Evolutionary conservation across 2,888 invertebrate species (phyloP).

Genomic region (Epistrophella euchroma): DNA sequence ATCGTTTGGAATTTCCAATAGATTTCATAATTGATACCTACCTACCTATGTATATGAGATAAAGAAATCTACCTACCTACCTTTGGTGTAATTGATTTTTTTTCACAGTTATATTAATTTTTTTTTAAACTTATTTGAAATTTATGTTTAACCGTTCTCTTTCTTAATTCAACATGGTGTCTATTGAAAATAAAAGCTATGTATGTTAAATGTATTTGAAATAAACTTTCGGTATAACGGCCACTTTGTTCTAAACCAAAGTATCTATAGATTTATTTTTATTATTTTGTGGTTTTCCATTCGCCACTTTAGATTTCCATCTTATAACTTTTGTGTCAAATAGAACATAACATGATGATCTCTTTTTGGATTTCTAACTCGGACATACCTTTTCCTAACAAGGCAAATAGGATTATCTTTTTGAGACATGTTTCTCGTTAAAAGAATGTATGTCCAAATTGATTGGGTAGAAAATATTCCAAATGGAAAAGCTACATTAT

Average conservation of each 20-base stretch:
- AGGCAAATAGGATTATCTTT: too few species aligned
- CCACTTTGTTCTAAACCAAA: neutral
- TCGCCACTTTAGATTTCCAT: too few species aligned
- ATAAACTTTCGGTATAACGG: slow-evolving; percentile 7
- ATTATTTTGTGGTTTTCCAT: too few species aligned
- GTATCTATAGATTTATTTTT: too few species aligned
- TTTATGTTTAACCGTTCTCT: slow-evolving; percentile 5
- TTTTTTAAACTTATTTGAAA: slow-evolving; percentile 5
- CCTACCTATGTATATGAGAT: neutral
- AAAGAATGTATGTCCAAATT: too few species aligned
- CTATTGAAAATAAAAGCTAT: neutral
- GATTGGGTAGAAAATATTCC: too few species aligned
- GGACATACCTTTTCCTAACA: too few species aligned
- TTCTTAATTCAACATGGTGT: neutral
- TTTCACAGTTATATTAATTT: neutral
- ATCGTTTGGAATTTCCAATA: slow-evolving; percentile 57
- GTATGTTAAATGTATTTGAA: neutral
- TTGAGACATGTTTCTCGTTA: too few species aligned
- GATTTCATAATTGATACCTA: slow-evolving; percentile 13
- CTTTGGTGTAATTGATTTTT: neutral
- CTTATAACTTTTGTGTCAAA: too few species aligned
- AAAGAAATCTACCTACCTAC: neutral
- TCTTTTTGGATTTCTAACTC: too few species aligned
- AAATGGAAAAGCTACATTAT: too few species aligned
- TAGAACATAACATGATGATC: too few species aligned